These are phyloP conservation scores for Lepeophtheirus salmonis DNA, from an alignment of 1,140 invertebrate genomes.

Conservation along the genomic window DNA sequence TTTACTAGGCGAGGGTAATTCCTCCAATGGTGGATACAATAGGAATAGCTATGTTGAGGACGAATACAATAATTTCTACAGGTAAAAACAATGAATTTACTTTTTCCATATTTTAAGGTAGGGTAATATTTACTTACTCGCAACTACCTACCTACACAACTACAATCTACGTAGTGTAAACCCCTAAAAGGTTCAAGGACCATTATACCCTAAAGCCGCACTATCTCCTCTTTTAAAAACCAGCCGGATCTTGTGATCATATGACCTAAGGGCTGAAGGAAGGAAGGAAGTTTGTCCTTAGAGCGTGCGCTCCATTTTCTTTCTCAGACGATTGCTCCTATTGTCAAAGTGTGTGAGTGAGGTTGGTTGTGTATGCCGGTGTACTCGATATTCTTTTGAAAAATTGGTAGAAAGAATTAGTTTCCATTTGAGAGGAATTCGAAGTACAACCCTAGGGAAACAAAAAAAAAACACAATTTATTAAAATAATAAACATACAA, in stretches of 20 bases:
- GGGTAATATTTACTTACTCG: neutral
- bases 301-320: too few species aligned
- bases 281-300: neutral
- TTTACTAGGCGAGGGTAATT: neutral
- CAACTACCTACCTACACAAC: neutral
- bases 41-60: constrained; percentile 14
- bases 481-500: too few species aligned
- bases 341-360: too few species aligned
- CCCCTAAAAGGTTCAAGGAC: neutral
- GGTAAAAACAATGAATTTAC: constrained; percentile 9
- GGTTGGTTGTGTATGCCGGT: too few species aligned
- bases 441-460: too few species aligned
- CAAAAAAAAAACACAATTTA: too few species aligned
- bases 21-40: neutral
- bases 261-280: neutral
- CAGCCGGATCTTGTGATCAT: neutral
- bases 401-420: too few species aligned
- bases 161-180: neutral
- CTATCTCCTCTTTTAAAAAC: neutral
- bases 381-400: too few species aligned
- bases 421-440: too few species aligned
- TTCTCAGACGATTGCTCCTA: too few species aligned
- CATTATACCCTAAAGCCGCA: too few species aligned
- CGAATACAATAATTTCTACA: constrained; percentile 11
- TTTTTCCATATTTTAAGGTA: neutral